These are phyloP conservation scores for Excalfactoria chinensis DNA, from an alignment of 2,113 vertebrate genomes.

Conservation along the genomic window DNA sequence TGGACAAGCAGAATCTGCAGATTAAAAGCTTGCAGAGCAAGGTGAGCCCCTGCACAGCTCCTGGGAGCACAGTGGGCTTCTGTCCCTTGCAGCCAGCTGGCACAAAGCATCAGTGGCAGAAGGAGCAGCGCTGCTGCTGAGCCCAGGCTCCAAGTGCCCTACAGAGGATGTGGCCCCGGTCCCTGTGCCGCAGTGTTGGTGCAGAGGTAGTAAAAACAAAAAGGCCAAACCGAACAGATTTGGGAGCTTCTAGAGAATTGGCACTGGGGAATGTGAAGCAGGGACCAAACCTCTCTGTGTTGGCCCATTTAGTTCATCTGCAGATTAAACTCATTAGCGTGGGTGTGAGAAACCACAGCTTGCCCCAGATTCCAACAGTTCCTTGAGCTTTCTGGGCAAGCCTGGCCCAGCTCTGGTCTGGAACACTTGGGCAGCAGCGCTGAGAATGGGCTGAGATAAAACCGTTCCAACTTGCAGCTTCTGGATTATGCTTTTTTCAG, in stretches of 20 bases:
- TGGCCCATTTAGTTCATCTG: neutral
- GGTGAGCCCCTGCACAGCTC: slow-evolving; percentile 30
- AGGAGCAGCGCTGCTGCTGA: neutral
- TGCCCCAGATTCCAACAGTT: neutral
- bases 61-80: no score
- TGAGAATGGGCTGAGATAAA: neutral
- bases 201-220: neutral
- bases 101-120: rapidly evolving
- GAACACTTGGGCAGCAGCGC: rapidly evolving
- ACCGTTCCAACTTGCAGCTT: neutral
- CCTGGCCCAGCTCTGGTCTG: neutral
- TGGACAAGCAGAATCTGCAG: slow-evolving; percentile 92
- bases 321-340: neutral
- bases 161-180: rapidly evolving
- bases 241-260: neutral
- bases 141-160: neutral
- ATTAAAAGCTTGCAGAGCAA: slow-evolving; percentile 87
- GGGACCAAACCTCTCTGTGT: neutral
- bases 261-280: neutral
- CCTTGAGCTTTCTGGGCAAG: neutral
- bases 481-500: neutral
- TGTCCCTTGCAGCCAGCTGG: neutral
- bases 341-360: neutral
- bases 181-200: rapidly evolving
- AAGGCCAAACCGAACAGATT: no score